Evolutionary conservation across 2,797 vertebrate species (phyloP).

Genomic region (Myripristis murdjan): DNA sequence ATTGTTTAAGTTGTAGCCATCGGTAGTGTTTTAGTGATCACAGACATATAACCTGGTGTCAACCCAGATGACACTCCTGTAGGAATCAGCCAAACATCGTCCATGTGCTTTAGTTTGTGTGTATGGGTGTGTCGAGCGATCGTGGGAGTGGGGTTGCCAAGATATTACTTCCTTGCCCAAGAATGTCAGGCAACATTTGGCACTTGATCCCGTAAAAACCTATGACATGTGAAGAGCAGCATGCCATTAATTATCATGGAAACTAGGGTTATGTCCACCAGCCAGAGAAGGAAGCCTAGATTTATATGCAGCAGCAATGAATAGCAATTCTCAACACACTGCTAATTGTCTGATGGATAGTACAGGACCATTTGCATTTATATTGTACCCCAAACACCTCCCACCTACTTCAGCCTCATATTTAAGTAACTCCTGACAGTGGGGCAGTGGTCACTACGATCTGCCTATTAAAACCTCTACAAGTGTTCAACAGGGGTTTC

Average conservation of each 20-base stretch:
- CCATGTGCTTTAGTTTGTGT: conserved; percentile 38
- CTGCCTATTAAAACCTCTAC: conserved; percentile 38
- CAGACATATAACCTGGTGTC: conserved; percentile 69
- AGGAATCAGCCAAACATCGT: conserved; percentile 36
- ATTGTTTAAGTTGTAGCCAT: conserved; percentile 50
- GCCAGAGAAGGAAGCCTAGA: conserved; percentile 50
- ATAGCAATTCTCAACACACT: conserved; percentile 77
- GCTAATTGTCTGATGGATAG: conserved; percentile 86
- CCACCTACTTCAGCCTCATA: conserved; percentile 75
- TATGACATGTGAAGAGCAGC: conserved; percentile 58
- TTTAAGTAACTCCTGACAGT: conserved; percentile 76
- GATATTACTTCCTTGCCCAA: neutral
- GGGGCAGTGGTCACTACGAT: conserved; percentile 62
- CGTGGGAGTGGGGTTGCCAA: neutral
- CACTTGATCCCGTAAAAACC: conserved; percentile 45
- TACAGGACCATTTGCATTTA: conserved; percentile 80
- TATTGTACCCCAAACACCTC: conserved; percentile 75
- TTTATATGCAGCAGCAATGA: conserved; percentile 72
- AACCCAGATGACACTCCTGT: conserved; percentile 34
- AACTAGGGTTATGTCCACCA: conserved; percentile 51
- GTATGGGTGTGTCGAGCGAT: conserved; percentile 9
- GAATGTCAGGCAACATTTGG: conserved; percentile 18
- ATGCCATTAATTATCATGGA: conserved; percentile 62
- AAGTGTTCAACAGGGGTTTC: conserved; percentile 39
- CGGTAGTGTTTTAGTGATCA: conserved; percentile 60